These are phyloP conservation scores for Mixornis gularis DNA, from an alignment of 2,113 vertebrate species.

Conservation along the genomic window DNA sequence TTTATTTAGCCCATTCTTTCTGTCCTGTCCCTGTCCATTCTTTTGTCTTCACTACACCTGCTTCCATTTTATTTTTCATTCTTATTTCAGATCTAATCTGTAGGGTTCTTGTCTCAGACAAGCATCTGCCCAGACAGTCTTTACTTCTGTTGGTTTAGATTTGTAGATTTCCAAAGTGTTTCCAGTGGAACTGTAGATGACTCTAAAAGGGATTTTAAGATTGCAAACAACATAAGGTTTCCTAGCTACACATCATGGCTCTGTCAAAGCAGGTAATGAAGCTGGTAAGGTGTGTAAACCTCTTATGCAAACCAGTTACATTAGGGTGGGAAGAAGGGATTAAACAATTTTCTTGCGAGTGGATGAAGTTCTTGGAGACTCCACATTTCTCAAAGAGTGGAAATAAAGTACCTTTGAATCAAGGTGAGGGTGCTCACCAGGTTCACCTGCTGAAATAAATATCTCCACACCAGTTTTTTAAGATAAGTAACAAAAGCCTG, in stretches of 20 bases:
- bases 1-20: not conserved
- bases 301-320: not conserved
- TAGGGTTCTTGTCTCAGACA: not conserved
- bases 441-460: not conserved
- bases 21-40: not conserved
- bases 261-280: not conserved
- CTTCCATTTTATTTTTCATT: not conserved
- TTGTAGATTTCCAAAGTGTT: not conserved
- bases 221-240: not conserved
- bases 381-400: not conserved
- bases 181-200: not conserved
- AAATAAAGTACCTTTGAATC: not conserved
- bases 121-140: not conserved
- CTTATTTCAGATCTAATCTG: not conserved
- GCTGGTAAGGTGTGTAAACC: not conserved
- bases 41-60: not conserved
- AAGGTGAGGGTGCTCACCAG: not conserved
- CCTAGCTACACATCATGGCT: not conserved
- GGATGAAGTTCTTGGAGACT: not conserved
- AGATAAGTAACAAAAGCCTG: not conserved
- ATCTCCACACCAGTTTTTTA: not conserved
- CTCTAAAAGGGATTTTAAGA: not conserved
- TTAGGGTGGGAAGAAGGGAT: not conserved
- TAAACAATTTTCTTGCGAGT: rapidly evolving
- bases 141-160: not conserved